phyloP scores from a whole-genome alignment of 2,113 vertebrate genomes.

The Onychorhynchus coronatus region DNA sequence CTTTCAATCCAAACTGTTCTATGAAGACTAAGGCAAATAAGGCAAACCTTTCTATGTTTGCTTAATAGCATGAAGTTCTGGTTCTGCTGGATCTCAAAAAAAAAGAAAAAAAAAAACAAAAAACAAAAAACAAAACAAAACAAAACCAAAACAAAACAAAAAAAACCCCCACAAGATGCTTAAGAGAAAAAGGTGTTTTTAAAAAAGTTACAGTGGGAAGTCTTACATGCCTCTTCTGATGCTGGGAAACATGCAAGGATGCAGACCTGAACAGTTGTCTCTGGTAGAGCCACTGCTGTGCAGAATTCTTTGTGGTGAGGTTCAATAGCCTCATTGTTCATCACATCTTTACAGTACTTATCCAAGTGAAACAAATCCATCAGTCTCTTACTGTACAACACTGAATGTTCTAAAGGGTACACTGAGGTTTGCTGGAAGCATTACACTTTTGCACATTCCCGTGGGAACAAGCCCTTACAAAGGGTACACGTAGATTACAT shows the following conservation, averaged over 20 bases:
- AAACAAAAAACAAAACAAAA: neutral
- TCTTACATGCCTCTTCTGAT: neutral
- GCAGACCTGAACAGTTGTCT: neutral
- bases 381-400: neutral
- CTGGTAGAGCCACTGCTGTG: neutral
- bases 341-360: neutral
- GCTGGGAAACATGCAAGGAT: neutral
- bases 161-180: neutral
- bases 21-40: neutral
- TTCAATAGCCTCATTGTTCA: neutral
- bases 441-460: neutral
- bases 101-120: no score
- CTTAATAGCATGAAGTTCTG: neutral
- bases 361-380: neutral
- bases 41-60: neutral
- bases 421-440: neutral
- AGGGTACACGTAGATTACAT: neutral
- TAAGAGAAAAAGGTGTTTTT: neutral
- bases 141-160: neutral
- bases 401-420: neutral
- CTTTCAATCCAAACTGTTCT: neutral
- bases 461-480: neutral
- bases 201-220: neutral
- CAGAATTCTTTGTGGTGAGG: neutral
- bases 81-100: neutral